Percentiles rank a stretch among this genome's conserved stretches.
phyloP scores from a whole-genome alignment of 2,888 invertebrate genomes.

The Halictus ligatus region DNA sequence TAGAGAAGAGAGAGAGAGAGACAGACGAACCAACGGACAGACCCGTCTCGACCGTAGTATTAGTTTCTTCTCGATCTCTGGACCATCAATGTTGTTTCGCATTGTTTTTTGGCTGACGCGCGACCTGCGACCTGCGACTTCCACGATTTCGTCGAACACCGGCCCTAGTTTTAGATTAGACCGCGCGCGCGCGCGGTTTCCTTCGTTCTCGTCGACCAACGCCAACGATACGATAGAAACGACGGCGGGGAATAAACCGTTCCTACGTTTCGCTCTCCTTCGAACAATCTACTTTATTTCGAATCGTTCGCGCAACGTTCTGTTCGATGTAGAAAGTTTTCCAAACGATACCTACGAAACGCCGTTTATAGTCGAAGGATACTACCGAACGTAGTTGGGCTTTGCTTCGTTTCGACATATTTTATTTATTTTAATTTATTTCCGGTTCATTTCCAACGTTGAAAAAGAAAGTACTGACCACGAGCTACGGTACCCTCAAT shows the following conservation, averaged over 20 bases:
- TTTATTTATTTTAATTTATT: conserved; percentile 8
- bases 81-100: conserved; percentile 68
- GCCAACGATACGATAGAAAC: not conserved
- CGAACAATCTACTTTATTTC: not conserved
- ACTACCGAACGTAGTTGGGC: not conserved
- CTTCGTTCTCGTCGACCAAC: not conserved
- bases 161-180: not conserved
- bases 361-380: not conserved
- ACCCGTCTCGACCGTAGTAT: conserved; percentile 58
- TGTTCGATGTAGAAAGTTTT: conserved; percentile 1
- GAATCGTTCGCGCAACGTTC: not conserved
- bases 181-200: not conserved
- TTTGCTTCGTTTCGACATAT: not conserved
- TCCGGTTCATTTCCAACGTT: not conserved
- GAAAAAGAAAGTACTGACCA: not conserved
- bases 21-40: not conserved
- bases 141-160: not conserved
- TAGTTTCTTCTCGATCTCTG: conserved; percentile 76
- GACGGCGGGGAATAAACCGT: not conserved
- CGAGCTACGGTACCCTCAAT: not conserved
- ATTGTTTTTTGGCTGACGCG: conserved; percentile 66
- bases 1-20: conserved; percentile 44
- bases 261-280: not conserved
- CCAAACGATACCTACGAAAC: not conserved
- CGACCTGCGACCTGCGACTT: not conserved